Evolutionary conservation across 1,140 invertebrate genomes (phyloP).

Genomic region (Hestina assimilis): DNA sequence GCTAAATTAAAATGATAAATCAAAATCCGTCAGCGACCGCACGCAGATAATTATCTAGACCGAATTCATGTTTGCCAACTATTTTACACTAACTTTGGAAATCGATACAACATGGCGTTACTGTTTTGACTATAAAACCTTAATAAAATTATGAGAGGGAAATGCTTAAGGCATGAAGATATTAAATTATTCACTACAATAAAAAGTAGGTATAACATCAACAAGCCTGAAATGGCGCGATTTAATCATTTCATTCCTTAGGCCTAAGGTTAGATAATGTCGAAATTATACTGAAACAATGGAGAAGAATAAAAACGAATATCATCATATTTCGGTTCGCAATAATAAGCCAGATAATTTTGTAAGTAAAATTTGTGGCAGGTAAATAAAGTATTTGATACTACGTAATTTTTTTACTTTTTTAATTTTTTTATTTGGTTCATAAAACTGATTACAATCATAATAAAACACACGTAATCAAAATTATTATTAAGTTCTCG

Average conservation of each 20-base stretch:
- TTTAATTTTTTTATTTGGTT: no score
- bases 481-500: background rate
- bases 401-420: background rate
- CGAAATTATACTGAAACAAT: conserved; percentile 62
- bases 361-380: conserved; percentile 1
- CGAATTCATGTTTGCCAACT: background rate
- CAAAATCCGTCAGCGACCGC: conserved; percentile 58
- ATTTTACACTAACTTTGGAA: background rate
- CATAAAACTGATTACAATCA: no score
- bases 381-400: background rate
- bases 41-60: conserved; percentile 5
- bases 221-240: conserved; percentile 42
- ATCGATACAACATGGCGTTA: background rate
- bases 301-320: conserved; percentile 61
- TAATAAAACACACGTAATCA: no score
- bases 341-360: conserved; percentile 14
- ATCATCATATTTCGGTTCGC: conserved; percentile 34
- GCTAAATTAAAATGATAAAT: conserved; percentile 75
- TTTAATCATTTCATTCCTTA: conserved; percentile 62
- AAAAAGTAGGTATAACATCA: conserved; percentile 15
- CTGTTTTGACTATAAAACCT: background rate
- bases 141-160: background rate
- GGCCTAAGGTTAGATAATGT: conserved; percentile 55
- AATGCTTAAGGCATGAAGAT: background rate
- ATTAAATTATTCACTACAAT: conserved; percentile 4